Evolutionary conservation across 2,888 invertebrate species (phyloP).

Genomic region (Agriopis leucophaearia): DNA sequence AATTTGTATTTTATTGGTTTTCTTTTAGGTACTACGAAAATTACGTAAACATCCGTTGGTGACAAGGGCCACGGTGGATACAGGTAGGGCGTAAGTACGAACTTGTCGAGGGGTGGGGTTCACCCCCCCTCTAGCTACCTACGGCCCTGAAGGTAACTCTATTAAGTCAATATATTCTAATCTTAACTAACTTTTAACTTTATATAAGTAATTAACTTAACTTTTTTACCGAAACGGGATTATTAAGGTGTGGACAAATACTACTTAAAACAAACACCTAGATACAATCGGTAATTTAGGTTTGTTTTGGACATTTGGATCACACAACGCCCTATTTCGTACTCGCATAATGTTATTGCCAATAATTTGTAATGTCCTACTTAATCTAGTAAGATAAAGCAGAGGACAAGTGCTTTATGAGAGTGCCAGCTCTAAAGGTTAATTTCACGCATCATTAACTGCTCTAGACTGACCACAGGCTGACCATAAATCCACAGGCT

Average conservation of each 20-base stretch:
- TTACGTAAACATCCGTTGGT: too few species aligned
- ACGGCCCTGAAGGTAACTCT: too few species aligned
- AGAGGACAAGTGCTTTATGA: conserved; percentile 12
- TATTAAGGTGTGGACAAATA: too few species aligned
- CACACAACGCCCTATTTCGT: too few species aligned
- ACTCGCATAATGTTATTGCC: neutral
- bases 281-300: neutral
- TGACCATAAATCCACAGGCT: neutral
- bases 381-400: neutral
- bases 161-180: too few species aligned
- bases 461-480: neutral
- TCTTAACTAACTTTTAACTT: too few species aligned
- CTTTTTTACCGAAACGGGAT: too few species aligned
- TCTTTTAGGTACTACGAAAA: neutral
- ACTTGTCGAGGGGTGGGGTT: too few species aligned
- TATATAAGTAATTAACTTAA: too few species aligned
- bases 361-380: neutral
- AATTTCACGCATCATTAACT: conserved; percentile 30
- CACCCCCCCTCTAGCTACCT: too few species aligned
- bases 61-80: too few species aligned
- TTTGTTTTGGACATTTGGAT: neutral
- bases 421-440: conserved; percentile 12
- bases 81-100: too few species aligned
- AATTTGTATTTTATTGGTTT: neutral
- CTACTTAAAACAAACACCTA: neutral